Evolutionary conservation across 2,797 vertebrate species (phyloP), one percentile per base, ranked within the genome.

Genomic region (Sebastes miniatus): DNA sequence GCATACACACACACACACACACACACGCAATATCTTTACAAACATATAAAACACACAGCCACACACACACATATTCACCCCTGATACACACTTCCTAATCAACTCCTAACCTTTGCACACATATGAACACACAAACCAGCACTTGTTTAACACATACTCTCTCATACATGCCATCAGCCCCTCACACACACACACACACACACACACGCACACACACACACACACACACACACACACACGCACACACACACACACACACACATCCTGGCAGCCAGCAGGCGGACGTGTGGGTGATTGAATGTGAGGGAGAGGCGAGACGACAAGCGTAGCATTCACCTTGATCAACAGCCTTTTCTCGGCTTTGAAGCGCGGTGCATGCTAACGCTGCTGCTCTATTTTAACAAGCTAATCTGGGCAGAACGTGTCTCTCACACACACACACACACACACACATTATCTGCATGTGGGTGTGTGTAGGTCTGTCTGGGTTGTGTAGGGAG

Each of bases 311-410:
- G 83, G 77, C 73, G 63, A 86, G 89, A 81, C 85, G 88, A 89
- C 88, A 90, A 87, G 90, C 89, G 64, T 88, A 82, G 89, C 89
- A 69, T 91, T 91, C 90, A 92, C 92, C 92, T 94, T 92, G 91
- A 93, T 93, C 91, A 92, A 72, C 90, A 73, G 86, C 85, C 82
- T 69, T 90, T 89, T 89, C 91, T 76, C 25, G 18, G 89, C 90
- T 93, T 88, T 90, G 91, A 93, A 88, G 87, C 52, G 9, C 39
- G 4, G 74, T 29, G 86, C 89, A 84, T 11, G 83, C 79, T 81
- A 89, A 84, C 56, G 47, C 83, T 43, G 73, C 85, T 65, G 86
- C 89, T 89, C 89, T 89, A 83, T 91, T 92, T 92, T 91, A 94
- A 94, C 91, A 89, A 92, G 87, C 90, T 93, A 89, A 93, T 93